These are phyloP conservation scores for Exaiptasia diaphana DNA, from an alignment of 64 coral and sea anemone genomes.

Conservation along the genomic window DNA sequence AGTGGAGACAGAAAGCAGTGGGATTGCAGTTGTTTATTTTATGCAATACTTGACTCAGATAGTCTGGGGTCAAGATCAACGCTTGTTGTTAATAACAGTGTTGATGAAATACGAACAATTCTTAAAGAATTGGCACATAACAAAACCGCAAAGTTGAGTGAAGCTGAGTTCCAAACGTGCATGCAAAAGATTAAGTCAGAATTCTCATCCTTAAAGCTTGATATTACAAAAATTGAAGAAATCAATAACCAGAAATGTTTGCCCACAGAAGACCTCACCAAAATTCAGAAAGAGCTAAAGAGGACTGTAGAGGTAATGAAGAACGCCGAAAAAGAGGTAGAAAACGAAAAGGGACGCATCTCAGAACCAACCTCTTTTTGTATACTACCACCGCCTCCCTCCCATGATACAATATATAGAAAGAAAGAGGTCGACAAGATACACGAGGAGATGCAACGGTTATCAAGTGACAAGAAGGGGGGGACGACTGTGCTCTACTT, in stretches of 20 bases:
- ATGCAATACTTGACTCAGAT: constrained; percentile 51
- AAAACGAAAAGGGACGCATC: constrained; percentile 1
- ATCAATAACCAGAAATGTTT: constrained; percentile 26
- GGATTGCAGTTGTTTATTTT: constrained; percentile 37
- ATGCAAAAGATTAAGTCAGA: neutral
- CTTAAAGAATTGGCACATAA: constrained; percentile 17
- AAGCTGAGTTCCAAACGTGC: neutral
- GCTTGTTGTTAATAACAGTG: neutral
- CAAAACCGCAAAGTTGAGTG: neutral
- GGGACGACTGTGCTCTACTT: constrained; percentile 5
- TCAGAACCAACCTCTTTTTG: constrained; percentile 9
- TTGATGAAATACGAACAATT: constrained; percentile 18
- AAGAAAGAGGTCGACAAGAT: neutral
- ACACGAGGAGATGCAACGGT: neutral
- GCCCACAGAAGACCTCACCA: neutral
- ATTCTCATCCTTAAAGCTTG: constrained; percentile 2
- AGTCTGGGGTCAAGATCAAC: neutral
- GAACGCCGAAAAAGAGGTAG: too few species aligned
- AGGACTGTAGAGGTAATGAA: too few species aligned
- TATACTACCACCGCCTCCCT: constrained; percentile 23
- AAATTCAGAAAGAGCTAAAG: neutral
- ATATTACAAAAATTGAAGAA: neutral
- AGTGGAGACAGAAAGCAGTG: constrained; percentile 13
- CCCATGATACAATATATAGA: constrained; percentile 1
- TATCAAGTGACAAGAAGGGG: neutral